phyloP scores from a whole-genome alignment of 2,797 vertebrate species.

The Tarsius wallacei region DNA sequence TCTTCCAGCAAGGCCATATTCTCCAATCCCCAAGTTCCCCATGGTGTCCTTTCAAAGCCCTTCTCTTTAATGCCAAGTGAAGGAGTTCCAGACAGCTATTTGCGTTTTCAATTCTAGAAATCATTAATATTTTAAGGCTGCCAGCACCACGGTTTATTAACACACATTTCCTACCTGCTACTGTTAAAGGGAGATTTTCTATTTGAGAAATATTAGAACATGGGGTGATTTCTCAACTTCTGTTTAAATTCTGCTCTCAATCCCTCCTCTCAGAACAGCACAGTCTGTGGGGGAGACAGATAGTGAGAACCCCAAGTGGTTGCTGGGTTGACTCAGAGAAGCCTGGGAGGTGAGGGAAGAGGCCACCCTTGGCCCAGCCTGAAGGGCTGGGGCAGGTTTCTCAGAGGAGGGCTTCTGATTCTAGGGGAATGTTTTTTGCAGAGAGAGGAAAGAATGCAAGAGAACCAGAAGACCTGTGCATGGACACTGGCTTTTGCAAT shows the following conservation, averaged over 20 bases:
- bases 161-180: conserved; percentile 61
- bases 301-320: not conserved
- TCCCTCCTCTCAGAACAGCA: not conserved
- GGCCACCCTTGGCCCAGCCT: not conserved
- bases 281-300: rapidly evolving
- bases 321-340: rapidly evolving
- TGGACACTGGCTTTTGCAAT: not conserved
- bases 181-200: conserved; percentile 60
- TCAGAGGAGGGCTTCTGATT: not conserved
- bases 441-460: not conserved
- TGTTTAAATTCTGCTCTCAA: not conserved
- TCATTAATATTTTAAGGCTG: conserved; percentile 80
- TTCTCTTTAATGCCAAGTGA: conserved; percentile 72
- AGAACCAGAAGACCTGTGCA: not conserved
- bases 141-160: conserved; percentile 71
- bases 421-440: not conserved
- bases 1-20: conserved; percentile 23
- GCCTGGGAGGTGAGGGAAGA: rapidly evolving
- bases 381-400: not conserved
- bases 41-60: conserved; percentile 62
- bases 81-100: conserved; percentile 77
- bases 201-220: conserved; percentile 26
- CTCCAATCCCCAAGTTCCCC: not conserved
- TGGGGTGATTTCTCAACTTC: not conserved
- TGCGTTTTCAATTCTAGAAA: conserved; percentile 83